A percentile compares a stretch with the other conserved stretches of the same genome.
phyloP scores from a whole-genome alignment of 2,797 vertebrate species.

The Sardinella longiceps region DNA sequence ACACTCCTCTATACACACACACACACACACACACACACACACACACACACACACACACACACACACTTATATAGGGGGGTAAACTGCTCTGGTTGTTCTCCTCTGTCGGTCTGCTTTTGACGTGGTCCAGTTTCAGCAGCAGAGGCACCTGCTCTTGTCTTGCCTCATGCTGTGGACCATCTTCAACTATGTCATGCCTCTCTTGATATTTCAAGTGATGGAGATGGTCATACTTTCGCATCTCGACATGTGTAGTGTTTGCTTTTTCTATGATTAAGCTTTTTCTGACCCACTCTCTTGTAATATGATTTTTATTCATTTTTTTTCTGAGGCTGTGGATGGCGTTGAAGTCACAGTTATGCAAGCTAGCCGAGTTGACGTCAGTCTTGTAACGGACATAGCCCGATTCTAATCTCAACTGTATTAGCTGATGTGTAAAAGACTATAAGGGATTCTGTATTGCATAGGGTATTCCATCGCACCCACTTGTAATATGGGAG shows the following conservation, averaged over 20 bases:
- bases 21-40: not conserved
- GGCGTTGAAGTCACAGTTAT: not conserved
- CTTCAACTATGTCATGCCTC: not conserved
- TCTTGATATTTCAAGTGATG: not conserved
- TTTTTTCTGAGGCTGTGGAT: not conserved
- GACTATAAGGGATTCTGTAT: constrained; percentile 1
- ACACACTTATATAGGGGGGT: not conserved
- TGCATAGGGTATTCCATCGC: not conserved
- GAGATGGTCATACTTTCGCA: not conserved
- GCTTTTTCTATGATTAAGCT: not conserved
- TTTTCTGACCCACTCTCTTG: not conserved
- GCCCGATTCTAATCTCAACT: no score
- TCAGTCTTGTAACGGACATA: not conserved
- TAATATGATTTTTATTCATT: not conserved
- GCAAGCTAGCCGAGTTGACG: not conserved
- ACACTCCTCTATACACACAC: not conserved
- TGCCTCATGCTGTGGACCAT: not conserved
- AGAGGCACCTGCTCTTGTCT: not conserved
- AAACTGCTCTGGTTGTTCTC: not conserved
- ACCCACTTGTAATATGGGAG: not conserved
- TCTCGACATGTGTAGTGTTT: not conserved
- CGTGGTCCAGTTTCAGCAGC: not conserved
- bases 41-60: not conserved
- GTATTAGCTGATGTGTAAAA: not conserved
- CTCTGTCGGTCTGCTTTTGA: not conserved